Conservation (phyloP, 2,888 invertebrate genomes). For the Cancer borealis region DNA sequence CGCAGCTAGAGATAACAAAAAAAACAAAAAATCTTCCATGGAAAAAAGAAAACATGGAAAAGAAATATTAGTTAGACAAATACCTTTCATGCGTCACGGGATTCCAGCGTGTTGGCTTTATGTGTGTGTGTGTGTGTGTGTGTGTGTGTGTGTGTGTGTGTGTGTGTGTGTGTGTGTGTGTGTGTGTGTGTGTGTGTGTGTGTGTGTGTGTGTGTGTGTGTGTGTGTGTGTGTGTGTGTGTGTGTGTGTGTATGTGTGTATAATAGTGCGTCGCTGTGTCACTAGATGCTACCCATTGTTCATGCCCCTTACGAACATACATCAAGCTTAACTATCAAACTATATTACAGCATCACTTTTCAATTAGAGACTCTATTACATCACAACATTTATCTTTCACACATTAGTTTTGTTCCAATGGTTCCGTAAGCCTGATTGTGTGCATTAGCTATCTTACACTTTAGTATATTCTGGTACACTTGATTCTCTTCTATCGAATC, state of each 20-base stretch:
- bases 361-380: background rate
- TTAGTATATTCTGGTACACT: background rate
- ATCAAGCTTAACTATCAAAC: background rate
- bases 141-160: too few species aligned
- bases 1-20: background rate
- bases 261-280: background rate
- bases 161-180: too few species aligned
- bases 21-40: background rate
- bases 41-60: slow-evolving; percentile 8
- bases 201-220: too few species aligned
- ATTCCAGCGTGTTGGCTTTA: background rate
- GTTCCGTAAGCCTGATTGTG: background rate
- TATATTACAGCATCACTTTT: background rate
- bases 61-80: slow-evolving; percentile 1
- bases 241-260: too few species aligned
- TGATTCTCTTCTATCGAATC: background rate
- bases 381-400: background rate
- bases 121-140: background rate
- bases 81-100: background rate
- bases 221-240: too few species aligned
- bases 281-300: background rate
- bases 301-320: background rate
- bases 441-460: background rate
- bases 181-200: too few species aligned
- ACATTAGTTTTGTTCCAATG: background rate